These are phyloP conservation scores for Omphaloscelis lunosa DNA, from an alignment of 2,888 invertebrate genomes.

Conservation along the genomic window DNA sequence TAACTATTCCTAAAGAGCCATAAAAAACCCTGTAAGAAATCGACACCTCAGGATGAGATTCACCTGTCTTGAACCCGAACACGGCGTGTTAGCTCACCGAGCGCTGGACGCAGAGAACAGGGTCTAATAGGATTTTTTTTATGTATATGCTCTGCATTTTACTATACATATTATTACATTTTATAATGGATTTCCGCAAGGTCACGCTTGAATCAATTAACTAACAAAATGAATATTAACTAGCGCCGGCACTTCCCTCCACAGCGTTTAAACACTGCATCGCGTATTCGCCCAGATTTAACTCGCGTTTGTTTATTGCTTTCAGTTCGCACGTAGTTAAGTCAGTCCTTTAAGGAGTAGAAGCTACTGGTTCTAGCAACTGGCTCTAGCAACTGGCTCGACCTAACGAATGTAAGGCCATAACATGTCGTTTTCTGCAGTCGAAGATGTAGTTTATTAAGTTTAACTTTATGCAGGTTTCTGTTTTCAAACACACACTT, in stretches of 20 bases:
- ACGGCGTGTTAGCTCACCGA: too few relatives aligned
- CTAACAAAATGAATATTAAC: too few relatives aligned
- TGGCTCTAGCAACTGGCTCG: constrained; percentile 3
- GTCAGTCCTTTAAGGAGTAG: constrained; percentile 4
- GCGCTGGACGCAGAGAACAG: too few relatives aligned
- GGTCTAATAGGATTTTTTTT: too few relatives aligned
- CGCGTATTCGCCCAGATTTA: constrained; percentile 63
- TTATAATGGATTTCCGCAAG: too few relatives aligned
- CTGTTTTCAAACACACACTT: too few relatives aligned
- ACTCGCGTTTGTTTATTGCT: constrained; percentile 63
- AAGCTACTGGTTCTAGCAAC: constrained; percentile 26
- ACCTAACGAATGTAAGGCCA: neutral
- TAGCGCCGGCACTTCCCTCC: neutral
- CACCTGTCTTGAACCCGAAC: too few relatives aligned
- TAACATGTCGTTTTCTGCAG: neutral
- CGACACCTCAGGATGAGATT: too few relatives aligned
- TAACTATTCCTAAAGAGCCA: too few relatives aligned
- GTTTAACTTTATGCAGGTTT: neutral
- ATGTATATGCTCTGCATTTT: too few relatives aligned
- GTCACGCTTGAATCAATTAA: neutral
- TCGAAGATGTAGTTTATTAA: neutral
- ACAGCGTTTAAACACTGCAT: constrained; percentile 24
- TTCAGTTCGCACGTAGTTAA: constrained; percentile 34
- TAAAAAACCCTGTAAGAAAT: too few relatives aligned
- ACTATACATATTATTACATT: too few relatives aligned